phyloP scores from a whole-genome alignment of 1,140 invertebrate genomes.

The Caenorhabditis remanei region DNA sequence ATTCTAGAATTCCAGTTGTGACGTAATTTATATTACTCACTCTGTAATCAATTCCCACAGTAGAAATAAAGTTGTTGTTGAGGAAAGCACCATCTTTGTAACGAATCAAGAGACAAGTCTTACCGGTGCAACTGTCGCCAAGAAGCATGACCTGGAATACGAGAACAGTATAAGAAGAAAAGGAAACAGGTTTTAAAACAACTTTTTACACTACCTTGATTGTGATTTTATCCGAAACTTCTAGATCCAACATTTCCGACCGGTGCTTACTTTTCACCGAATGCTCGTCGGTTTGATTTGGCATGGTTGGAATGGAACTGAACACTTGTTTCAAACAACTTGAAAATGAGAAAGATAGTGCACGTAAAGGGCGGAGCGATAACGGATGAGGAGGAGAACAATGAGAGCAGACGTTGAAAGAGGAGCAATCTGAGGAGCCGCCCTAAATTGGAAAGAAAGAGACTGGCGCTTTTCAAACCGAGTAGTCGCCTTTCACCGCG shows the following conservation, averaged over 20 bases:
- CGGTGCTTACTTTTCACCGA: conserved; percentile 20
- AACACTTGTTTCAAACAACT: background rate
- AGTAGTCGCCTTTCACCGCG: conserved; percentile 24
- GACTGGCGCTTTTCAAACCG: background rate
- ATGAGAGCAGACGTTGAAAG: conserved; percentile 27
- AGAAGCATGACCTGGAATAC: conserved; percentile 77
- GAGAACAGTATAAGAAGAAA: background rate
- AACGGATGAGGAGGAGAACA: conserved; percentile 5
- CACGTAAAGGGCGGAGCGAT: background rate
- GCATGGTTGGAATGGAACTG: conserved; percentile 2
- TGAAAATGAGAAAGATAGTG: background rate
- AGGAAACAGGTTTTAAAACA: no score
- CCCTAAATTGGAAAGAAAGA: conserved; percentile 39
- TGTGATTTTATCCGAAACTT: background rate
- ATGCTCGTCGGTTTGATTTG: conserved; percentile 23
- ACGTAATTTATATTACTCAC: conserved; percentile 62
- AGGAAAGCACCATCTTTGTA: conserved; percentile 81
- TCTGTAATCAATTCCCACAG: conserved; percentile 80
- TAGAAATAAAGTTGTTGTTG: conserved; percentile 81
- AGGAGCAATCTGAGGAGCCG: conserved; percentile 37
- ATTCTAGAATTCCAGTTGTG: background rate
- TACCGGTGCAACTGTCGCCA: conserved; percentile 78
- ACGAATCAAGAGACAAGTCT: conserved; percentile 80
- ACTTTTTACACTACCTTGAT: conserved; percentile 14
- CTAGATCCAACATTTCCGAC: background rate